phyloP scores from a whole-genome alignment of 2,797 vertebrate species.

The Anguilla anguilla region DNA sequence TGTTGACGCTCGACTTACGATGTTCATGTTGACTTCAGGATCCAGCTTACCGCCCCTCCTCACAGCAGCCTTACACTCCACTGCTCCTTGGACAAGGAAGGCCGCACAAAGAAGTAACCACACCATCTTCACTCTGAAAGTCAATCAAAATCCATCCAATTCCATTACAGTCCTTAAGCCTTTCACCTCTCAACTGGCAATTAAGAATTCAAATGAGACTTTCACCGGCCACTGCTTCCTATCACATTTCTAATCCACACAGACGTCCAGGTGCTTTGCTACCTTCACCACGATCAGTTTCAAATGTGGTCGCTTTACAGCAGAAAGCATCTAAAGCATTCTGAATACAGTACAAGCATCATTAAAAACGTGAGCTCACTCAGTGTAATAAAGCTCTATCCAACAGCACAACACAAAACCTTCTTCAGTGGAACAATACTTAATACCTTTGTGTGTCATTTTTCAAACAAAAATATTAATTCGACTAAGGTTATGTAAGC shows the following conservation, averaged over 20 bases:
- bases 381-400: too few relatives aligned
- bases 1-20: conserved; percentile 60
- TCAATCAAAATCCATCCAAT: conserved; percentile 10
- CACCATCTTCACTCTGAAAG: conserved; percentile 48
- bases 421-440: too few relatives aligned
- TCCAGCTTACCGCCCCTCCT: conserved; percentile 53
- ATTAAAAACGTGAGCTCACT: too few relatives aligned
- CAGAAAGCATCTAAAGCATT: background rate
- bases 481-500: too few relatives aligned
- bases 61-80: conserved; percentile 7
- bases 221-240: background rate
- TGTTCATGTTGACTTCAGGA: conserved; percentile 78
- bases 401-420: too few relatives aligned
- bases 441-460: too few relatives aligned
- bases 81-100: conserved; percentile 39
- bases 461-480: too few relatives aligned
- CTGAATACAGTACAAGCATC: background rate
- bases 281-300: background rate
- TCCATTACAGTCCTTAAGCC: background rate
- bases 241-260: background rate
- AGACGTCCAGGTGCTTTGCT: background rate
- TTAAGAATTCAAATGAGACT: background rate
- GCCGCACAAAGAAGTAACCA: conserved; percentile 40
- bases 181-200: background rate
- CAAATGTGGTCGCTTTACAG: background rate